phyloP scores from a whole-genome alignment of 1,140 invertebrate genomes.

The Papilio glaucus region DNA sequence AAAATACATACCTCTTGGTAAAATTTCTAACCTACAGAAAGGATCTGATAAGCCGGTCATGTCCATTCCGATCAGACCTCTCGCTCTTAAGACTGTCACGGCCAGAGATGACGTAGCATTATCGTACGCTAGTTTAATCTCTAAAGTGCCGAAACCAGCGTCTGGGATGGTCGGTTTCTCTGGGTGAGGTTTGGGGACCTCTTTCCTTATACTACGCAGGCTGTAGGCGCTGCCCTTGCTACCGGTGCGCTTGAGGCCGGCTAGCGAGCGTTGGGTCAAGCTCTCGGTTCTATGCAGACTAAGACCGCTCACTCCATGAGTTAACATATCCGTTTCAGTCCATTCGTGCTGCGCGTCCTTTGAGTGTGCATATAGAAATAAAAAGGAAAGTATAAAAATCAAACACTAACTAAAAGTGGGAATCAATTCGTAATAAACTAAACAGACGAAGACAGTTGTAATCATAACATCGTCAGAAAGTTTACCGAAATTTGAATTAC shows the following conservation, averaged over 20 bases:
- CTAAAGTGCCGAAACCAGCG: slow-evolving; percentile 86
- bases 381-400: background rate
- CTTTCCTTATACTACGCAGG: slow-evolving; percentile 68
- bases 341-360: slow-evolving; percentile 71
- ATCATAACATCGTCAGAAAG: no score
- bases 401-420: background rate
- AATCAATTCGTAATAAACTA: no score
- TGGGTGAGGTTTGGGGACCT: slow-evolving; percentile 60
- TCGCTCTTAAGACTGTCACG: slow-evolving; percentile 90
- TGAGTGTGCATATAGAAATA: slow-evolving; percentile 27
- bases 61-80: slow-evolving; percentile 93
- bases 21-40: slow-evolving; percentile 94
- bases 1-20: slow-evolving; percentile 86
- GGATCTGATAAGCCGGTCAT: slow-evolving; percentile 95
- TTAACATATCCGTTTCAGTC: slow-evolving; percentile 72
- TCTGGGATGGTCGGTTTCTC: slow-evolving; percentile 72
- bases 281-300: slow-evolving; percentile 77
- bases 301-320: slow-evolving; percentile 76
- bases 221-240: slow-evolving; percentile 79
- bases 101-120: slow-evolving; percentile 89
- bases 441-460: no score
- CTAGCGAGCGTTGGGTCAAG: slow-evolving; percentile 63
- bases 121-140: slow-evolving; percentile 92
- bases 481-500: no score
- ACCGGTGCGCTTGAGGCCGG: slow-evolving; percentile 67